phyloP scores from a whole-genome alignment of 2,797 vertebrate genomes.

The Sebastes nivosus region DNA sequence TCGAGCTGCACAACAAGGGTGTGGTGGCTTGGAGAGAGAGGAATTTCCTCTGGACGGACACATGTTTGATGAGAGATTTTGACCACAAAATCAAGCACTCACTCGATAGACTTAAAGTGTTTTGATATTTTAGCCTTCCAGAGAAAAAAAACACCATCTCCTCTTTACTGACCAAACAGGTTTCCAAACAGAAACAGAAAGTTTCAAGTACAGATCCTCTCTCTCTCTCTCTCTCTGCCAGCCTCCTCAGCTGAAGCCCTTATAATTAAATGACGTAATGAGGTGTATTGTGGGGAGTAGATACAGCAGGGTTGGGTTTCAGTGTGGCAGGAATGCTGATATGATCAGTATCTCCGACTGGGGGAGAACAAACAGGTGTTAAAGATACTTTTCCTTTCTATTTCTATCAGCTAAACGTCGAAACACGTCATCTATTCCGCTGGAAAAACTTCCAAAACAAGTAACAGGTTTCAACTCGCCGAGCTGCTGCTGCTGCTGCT shows the following conservation, averaged over 20 bases:
- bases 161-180: constrained; percentile 29
- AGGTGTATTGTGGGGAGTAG: neutral
- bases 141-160: neutral
- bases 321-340: neutral
- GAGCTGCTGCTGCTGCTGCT: constrained; percentile 20
- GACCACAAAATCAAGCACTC: neutral
- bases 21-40: constrained; percentile 66
- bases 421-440: neutral
- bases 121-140: neutral
- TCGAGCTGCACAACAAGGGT: constrained; percentile 73
- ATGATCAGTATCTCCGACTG: neutral
- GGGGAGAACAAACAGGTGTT: constrained; percentile 34
- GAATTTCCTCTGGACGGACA: constrained; percentile 61
- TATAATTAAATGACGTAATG: constrained; percentile 35
- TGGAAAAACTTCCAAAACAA: constrained; percentile 46
- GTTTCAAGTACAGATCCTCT: neutral
- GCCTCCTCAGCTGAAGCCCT: neutral
- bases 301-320: neutral
- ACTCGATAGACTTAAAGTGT: neutral
- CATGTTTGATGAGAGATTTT: constrained; percentile 13
- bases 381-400: neutral
- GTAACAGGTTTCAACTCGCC: constrained; percentile 67
- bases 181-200: constrained; percentile 29
- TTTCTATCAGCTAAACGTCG: neutral
- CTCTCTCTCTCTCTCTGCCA: too few species aligned